Base-by-base conservation (phyloP, 2,113 vertebrate genomes). In the Microcebus griseorufus region DNA sequence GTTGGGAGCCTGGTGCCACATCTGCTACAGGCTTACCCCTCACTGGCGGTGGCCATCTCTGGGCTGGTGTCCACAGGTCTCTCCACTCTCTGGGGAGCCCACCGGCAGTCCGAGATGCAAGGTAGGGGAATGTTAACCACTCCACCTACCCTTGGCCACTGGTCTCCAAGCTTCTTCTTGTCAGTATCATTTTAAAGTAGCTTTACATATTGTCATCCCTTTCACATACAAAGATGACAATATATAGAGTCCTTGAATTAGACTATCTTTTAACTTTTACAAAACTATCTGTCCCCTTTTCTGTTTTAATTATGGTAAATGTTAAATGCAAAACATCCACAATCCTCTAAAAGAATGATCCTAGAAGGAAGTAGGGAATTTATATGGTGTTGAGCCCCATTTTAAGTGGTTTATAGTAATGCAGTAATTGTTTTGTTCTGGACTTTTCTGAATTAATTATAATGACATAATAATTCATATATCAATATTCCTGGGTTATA, bases 401-500 rank as follows among this genome's bases (percentile, higher is more conserved):
- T 89, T 89, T n/a, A 89, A 27, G 25, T 72, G 29, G 73, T 90
- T 60, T 85, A 29, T 32, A 87, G 34, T 53, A 51, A 90, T 45
- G 27, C 2, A 80, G 70, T 80, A 75, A 81, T 83, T 88, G 29
- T 39, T 96, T 88, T 58, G 60, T 53, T 93, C 93, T 86, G 64
- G 51, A 89, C 39, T 94, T 90, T 97, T 90, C 70, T 83, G 69
- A 75, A 84, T 3, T 75, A 96, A 88, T 94, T 82, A 89, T 62
- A 86, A 88, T 85, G n/a, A 51, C 79, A 80, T 48, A 29, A 34
- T 69, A 83, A 90, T 96, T 90, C 16, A 81, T 62, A 58, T 90
- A 69, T 55, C 60, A 89, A 34, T 90, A 90, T 72, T 86, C 64
- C 48, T 72, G 45, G 29, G 39, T 93, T 92, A 79, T 14, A 96